These are phyloP conservation scores for Festucalex cinctus DNA, from an alignment of 2,113 vertebrate species.

Conservation along the genomic window DNA sequence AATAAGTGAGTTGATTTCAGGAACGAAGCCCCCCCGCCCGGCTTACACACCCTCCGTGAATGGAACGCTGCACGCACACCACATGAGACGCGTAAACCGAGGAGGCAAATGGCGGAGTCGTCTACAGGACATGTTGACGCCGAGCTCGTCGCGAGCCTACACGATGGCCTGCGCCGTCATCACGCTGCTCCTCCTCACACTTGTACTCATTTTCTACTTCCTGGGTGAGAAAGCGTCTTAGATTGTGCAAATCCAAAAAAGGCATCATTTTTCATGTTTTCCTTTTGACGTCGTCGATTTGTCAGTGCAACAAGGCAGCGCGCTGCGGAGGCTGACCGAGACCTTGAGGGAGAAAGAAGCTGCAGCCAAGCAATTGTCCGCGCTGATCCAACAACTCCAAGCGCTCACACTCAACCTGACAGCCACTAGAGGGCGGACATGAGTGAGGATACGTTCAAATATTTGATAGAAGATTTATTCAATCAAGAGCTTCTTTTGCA, in stretches of 20 bases:
- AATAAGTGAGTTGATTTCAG: slow-evolving; percentile 28
- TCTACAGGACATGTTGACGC: slow-evolving; percentile 56
- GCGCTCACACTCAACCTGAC: slow-evolving; percentile 75
- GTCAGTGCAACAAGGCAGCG: slow-evolving; percentile 79
- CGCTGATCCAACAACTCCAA: slow-evolving; percentile 75
- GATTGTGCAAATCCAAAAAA: background rate
- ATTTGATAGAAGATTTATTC: slow-evolving; percentile 12
- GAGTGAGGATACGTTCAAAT: slow-evolving; percentile 9
- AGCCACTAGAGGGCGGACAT: slow-evolving; percentile 35
- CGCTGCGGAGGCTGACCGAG: slow-evolving; percentile 70
- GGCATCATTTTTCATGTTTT: background rate
- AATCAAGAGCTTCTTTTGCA: slow-evolving; percentile 23
- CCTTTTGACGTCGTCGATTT: background rate
- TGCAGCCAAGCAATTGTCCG: slow-evolving; percentile 48
- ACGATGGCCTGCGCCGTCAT: slow-evolving; percentile 70
- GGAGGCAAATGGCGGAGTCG: slow-evolving; percentile 42
- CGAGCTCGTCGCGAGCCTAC: slow-evolving; percentile 52
- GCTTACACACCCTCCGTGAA: slow-evolving; percentile 52
- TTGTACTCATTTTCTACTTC: slow-evolving; percentile 66
- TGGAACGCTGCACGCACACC: slow-evolving; percentile 44
- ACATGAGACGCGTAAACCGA: slow-evolving; percentile 19
- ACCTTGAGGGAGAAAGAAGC: slow-evolving; percentile 56
- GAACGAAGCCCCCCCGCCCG: slow-evolving; percentile 42
- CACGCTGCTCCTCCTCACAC: slow-evolving; percentile 70
- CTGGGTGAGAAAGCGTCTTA: slow-evolving; percentile 39